Evolutionary conservation across 2,797 vertebrate genomes (phyloP).

Genomic region (Pteropus rufus): DNA sequence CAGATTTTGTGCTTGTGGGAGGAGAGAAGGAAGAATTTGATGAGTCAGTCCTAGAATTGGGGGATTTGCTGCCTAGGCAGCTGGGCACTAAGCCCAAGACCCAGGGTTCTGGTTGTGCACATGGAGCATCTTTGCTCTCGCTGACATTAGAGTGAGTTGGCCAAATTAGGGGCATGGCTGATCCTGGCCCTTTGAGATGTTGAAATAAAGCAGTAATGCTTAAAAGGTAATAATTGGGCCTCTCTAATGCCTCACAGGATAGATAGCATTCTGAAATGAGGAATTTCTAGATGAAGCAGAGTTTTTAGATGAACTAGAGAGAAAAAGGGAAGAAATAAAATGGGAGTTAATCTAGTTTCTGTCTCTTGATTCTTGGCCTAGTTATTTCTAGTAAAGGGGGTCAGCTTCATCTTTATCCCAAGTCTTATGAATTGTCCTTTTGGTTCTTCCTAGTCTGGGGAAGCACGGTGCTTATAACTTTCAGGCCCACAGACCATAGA

Average conservation of each 20-base stretch:
- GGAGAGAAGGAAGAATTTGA: slow-evolving; percentile 33
- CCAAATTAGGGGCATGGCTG: neutral
- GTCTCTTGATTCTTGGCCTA: slow-evolving; percentile 46
- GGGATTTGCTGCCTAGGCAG: neutral
- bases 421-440: neutral
- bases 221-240: neutral
- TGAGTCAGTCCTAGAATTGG: neutral
- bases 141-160: neutral
- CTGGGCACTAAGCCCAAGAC: neutral
- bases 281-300: neutral
- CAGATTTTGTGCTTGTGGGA: slow-evolving; percentile 29
- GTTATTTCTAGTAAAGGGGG: slow-evolving; percentile 41
- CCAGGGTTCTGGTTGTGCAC: neutral
- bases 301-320: slow-evolving; percentile 20
- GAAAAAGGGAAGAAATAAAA: neutral
- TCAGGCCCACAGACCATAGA: neutral
- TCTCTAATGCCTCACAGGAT: neutral
- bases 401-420: slow-evolving; percentile 47
- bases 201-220: slow-evolving; percentile 21
- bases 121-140: neutral
- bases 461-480: slow-evolving; percentile 34
- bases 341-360: slow-evolving; percentile 39
- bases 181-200: neutral
- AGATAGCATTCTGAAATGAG: neutral
- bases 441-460: neutral